A percentile compares a stretch with the other conserved stretches of the same genome.
phyloP scores from a whole-genome alignment of 2,888 invertebrate genomes.

The Ditylenchus weischeri region DNA sequence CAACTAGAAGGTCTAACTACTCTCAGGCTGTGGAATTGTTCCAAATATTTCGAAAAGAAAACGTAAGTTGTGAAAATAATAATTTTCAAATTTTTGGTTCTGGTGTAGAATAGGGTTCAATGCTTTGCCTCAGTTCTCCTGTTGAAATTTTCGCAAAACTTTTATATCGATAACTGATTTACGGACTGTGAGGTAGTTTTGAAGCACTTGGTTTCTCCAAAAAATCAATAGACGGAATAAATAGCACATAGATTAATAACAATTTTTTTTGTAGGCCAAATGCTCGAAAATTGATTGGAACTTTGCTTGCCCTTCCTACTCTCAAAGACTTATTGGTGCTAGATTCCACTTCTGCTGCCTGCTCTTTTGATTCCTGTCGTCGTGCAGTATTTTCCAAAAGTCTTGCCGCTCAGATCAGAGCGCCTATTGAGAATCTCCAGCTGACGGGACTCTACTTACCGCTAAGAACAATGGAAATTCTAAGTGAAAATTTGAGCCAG shows the following conservation, averaged over 20 bases:
- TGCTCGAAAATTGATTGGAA: slow-evolving; percentile 4
- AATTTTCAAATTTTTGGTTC: not conserved
- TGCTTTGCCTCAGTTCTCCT: too few relatives aligned
- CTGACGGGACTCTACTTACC: slow-evolving; percentile 35
- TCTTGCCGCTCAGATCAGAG: slow-evolving; percentile 17
- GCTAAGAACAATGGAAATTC: slow-evolving; percentile 30
- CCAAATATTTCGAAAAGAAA: slow-evolving; percentile 8
- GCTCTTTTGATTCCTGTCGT: slow-evolving; percentile 11
- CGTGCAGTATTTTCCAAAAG: slow-evolving; percentile 16
- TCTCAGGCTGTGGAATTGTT: slow-evolving; percentile 24
- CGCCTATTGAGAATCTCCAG: slow-evolving; percentile 27
- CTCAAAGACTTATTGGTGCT: slow-evolving; percentile 20
- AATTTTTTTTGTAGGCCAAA: slow-evolving; percentile 1
- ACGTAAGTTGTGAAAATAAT: not conserved
- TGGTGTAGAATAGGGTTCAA: too few relatives aligned
- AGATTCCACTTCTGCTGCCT: slow-evolving; percentile 13
- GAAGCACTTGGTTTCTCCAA: too few relatives aligned
- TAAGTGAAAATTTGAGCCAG: slow-evolving; percentile 19
- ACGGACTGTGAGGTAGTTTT: too few relatives aligned
- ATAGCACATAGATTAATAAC: not conserved
- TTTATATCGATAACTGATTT: too few relatives aligned
- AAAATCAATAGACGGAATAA: too few relatives aligned
- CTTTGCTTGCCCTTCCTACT: slow-evolving; percentile 14
- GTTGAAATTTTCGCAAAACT: too few relatives aligned
- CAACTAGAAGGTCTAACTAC: not conserved